phyloP scores from a whole-genome alignment of 2,113 vertebrate genomes.

The Microtus montanus region DNA sequence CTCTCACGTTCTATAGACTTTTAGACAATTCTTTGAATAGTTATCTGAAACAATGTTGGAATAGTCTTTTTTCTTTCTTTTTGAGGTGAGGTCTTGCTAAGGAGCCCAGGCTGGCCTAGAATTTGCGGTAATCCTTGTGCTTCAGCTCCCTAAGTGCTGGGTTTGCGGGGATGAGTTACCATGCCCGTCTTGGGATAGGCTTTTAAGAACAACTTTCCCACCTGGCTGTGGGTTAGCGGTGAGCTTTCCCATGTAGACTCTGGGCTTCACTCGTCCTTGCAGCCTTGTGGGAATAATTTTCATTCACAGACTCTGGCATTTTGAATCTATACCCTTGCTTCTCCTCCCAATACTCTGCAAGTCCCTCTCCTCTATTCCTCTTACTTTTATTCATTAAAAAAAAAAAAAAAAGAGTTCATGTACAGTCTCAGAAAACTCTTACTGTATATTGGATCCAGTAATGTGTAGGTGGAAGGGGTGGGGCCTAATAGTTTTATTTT shows the following conservation, averaged over 20 bases:
- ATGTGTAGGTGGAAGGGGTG: conserved; percentile 27
- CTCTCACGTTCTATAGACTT: conserved; percentile 38
- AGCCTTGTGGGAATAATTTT: conserved; percentile 40
- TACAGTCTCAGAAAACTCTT: conserved; percentile 39
- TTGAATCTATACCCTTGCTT: conserved; percentile 29
- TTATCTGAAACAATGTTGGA: conserved; percentile 36
- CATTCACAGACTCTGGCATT: background rate
- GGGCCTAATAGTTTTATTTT: conserved; percentile 73
- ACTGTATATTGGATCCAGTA: conserved; percentile 43
- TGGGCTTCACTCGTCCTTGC: background rate
- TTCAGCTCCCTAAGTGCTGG: background rate
- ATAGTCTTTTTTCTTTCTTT: background rate
- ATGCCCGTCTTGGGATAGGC: background rate
- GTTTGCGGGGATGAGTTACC: background rate
- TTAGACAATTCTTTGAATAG: conserved; percentile 52
- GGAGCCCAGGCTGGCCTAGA: background rate
- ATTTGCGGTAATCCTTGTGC: background rate
- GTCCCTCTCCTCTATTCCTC: background rate
- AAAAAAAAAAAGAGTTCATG: conserved; percentile 53
- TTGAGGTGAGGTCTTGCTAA: background rate
- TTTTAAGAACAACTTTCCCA: conserved; percentile 47
- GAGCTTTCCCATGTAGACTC: conserved; percentile 24
- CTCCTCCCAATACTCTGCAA: background rate
- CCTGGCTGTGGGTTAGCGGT: background rate
- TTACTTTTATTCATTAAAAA: conserved; percentile 16